Evolutionary conservation across 1,140 invertebrate species (phyloP).

Genomic region (Plectus sambesii): DNA sequence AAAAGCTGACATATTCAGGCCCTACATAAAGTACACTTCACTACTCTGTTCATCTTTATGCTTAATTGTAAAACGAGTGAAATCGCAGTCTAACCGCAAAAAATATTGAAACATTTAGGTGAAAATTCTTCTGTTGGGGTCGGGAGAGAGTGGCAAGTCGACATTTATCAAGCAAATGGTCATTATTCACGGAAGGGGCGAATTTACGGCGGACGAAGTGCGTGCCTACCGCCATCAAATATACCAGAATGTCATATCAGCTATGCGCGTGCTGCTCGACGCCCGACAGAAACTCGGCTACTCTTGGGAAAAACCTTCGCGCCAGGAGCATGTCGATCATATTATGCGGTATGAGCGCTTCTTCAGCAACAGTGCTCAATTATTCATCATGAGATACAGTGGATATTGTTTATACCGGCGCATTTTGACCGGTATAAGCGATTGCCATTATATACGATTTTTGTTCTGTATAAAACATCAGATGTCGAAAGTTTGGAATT

Average conservation of each 20-base stretch:
- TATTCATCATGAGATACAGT: too few species aligned
- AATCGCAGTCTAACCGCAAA: background rate
- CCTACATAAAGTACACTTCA: too few species aligned
- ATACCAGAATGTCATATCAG: slow-evolving; percentile 48
- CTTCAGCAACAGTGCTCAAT: background rate
- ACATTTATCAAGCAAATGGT: slow-evolving; percentile 98
- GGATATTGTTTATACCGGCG: too few species aligned
- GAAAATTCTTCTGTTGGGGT: slow-evolving; percentile 68
- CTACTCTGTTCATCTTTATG: too few species aligned
- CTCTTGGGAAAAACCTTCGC: slow-evolving; percentile 71
- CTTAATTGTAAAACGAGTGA: too few species aligned
- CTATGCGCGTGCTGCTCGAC: slow-evolving; percentile 80
- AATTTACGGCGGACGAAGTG: slow-evolving; percentile 72
- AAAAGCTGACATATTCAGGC: too few species aligned
- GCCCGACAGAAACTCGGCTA: slow-evolving; percentile 82
- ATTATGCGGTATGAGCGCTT: slow-evolving; percentile 45
- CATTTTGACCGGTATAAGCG: too few species aligned
- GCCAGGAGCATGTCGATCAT: slow-evolving; percentile 59
- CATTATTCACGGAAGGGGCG: slow-evolving; percentile 80
- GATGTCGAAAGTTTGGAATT: too few species aligned
- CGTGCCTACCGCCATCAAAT: slow-evolving; percentile 60
- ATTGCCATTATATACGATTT: too few species aligned
- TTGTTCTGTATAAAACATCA: too few species aligned
- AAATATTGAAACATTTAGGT: slow-evolving; percentile 49
- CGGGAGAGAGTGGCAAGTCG: slow-evolving; percentile 85